Evolutionary conservation across 2,797 vertebrate species (phyloP).

Genomic region (Hozukius guyotensis): DNA sequence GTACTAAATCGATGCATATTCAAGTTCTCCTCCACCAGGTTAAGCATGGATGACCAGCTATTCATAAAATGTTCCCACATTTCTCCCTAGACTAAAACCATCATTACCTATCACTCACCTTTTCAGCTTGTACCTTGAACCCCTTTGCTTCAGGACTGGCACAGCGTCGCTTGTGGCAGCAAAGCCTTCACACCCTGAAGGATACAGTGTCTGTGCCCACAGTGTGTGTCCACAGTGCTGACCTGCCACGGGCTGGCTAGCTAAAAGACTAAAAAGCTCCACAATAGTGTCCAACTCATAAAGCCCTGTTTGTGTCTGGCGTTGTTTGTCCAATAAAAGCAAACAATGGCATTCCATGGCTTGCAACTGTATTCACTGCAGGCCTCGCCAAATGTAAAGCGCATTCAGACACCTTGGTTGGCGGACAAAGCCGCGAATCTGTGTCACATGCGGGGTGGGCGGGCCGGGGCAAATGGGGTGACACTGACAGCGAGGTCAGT

Average conservation of each 20-base stretch:
- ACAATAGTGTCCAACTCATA: constrained; percentile 54
- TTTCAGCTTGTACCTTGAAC: constrained; percentile 37
- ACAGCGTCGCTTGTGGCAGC: constrained; percentile 31
- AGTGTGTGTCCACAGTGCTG: constrained; percentile 42
- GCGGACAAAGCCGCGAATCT: constrained; percentile 69
- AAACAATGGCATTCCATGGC: constrained; percentile 84
- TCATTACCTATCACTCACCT: constrained; percentile 60
- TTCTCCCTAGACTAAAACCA: background rate
- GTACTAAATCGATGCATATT: background rate
- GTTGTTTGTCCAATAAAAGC: constrained; percentile 79
- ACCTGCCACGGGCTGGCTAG: constrained; percentile 31
- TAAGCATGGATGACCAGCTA: background rate
- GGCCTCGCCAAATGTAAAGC: constrained; percentile 67
- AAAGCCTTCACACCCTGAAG: constrained; percentile 40
- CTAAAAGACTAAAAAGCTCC: constrained; percentile 43
- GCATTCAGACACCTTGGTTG: constrained; percentile 72
- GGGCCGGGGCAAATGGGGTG: constrained; percentile 53
- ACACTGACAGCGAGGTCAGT: constrained; percentile 51
- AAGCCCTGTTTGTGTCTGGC: constrained; percentile 75
- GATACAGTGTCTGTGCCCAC: constrained; percentile 21
- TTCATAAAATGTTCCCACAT: background rate
- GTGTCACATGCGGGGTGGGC: constrained; percentile 55
- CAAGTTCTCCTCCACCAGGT: background rate
- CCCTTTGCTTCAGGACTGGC: constrained; percentile 10
- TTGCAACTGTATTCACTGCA: constrained; percentile 83